A percentile compares a stretch with the other conserved stretches of the same genome.
Conservation (phyloP, 2,888 invertebrate species). For the Cepaea hortensis region DNA sequence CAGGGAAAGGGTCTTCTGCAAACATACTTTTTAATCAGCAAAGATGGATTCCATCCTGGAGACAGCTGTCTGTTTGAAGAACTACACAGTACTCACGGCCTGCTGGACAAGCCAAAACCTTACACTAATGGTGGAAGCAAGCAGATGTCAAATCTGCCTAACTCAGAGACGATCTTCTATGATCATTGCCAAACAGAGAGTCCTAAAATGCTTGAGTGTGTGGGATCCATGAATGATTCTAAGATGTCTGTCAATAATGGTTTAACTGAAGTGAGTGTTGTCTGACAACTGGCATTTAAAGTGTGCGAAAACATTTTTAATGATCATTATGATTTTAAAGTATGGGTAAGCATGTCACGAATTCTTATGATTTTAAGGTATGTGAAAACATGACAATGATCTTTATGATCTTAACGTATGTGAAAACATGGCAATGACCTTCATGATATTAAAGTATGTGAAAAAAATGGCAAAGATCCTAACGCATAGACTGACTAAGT, state of each 20-base stretch:
- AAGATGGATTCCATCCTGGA: conserved; percentile 28
- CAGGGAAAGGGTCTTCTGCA: conserved; percentile 42
- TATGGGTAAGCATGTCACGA: too few species aligned
- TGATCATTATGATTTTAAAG: too few species aligned
- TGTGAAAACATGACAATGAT: too few species aligned
- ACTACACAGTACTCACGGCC: not conserved
- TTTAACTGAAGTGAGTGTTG: not conserved
- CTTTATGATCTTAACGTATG: too few species aligned
- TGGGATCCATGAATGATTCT: not conserved
- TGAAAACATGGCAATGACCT: too few species aligned
- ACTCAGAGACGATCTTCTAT: not conserved
- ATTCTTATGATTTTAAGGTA: too few species aligned
- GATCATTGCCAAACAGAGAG: not conserved
- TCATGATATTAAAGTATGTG: too few species aligned
- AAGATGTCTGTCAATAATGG: not conserved
- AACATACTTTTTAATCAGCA: conserved; percentile 37
- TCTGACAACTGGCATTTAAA: not conserved
- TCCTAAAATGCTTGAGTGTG: not conserved
- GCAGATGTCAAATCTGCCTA: not conserved
- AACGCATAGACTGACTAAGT: too few species aligned
- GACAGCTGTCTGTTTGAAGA: conserved; percentile 3
- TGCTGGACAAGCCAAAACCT: not conserved
- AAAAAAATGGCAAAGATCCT: too few species aligned
- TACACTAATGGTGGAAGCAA: not conserved
- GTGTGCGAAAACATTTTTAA: too few species aligned